Conservation (phyloP, 1,140 invertebrate genomes). For the Heliothis subflexa region DNA sequence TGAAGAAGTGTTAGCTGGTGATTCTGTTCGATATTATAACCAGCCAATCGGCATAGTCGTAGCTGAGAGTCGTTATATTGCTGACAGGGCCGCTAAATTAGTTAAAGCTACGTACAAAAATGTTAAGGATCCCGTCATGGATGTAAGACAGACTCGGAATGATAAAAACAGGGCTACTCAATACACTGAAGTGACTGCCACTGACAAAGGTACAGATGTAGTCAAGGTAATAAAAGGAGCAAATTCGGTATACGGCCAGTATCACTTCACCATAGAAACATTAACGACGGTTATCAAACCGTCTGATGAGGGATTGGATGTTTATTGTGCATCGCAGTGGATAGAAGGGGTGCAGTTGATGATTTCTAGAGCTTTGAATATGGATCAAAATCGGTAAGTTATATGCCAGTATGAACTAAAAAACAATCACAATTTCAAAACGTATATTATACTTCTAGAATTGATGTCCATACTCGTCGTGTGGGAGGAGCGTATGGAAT, state of each 20-base stretch:
- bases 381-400: constrained; percentile 36
- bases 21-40: constrained; percentile 87
- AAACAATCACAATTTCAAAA: neutral
- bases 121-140: constrained; percentile 14
- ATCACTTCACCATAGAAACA: constrained; percentile 37
- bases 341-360: constrained; percentile 34
- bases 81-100: constrained; percentile 88
- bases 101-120: constrained; percentile 87
- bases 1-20: constrained; percentile 85
- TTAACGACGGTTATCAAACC: constrained; percentile 19
- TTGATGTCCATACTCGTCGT: constrained; percentile 87
- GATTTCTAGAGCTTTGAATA: constrained; percentile 36
- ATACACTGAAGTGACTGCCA: neutral
- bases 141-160: constrained; percentile 8
- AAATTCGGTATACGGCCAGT: constrained; percentile 33
- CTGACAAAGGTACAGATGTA: constrained; percentile 21
- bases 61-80: constrained; percentile 87
- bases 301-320: constrained; percentile 31
- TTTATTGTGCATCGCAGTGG: constrained; percentile 29
- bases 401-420: neutral
- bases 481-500: constrained; percentile 64
- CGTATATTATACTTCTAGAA: constrained; percentile 74
- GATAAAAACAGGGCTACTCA: neutral
- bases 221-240: constrained; percentile 10
- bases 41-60: constrained; percentile 92